Evolutionary conservation across 2,113 vertebrate genomes (phyloP), one percentile per base, ranked within the genome.

Genomic region (Thomomys bottae): DNA sequence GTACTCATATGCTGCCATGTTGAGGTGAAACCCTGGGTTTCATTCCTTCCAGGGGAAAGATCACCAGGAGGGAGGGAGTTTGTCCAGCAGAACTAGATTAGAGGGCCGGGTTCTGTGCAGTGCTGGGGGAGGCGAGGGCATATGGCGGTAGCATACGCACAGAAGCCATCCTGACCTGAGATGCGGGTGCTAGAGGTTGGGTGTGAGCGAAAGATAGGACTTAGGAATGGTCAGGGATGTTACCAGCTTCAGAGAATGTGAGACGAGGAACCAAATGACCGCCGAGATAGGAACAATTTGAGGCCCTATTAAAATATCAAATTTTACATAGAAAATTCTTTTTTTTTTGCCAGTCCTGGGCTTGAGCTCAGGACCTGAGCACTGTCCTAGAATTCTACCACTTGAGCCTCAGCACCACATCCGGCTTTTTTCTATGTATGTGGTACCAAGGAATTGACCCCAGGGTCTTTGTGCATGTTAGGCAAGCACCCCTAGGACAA

Each of bases 81-180:
- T 59, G 3, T 2, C 42, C 8, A 20, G 20, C 1, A 82, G 32
- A 64, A 84, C 2, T 5, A 20, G 61, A 57, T 2, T 18, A 70
- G 15, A 49, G 24, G 32, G 10, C 2, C 2, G 21, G 8, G 34
- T 17, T 71, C 45, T 8, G 45, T 17, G 38, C 57, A 28, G 34
- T 18, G 0, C 2, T 0, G 7, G 3, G 1, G 6, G 4, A 1
- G 36, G 1, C 1, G 26, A 28, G 34, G 38, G 38, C 1, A 12
- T 8, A 15, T 1, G 1, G 32, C 21, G 18, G 57, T 3, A 20
- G 54, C 6, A 10, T 1, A 23, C 5, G 24, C 0, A 6, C 2
- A 9, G 17, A 59, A 32, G 40, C 5, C 1, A 5, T 1, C 30
- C 2, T 18, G 40, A 26, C 21, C 32, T 23, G 8, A 28, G 2